phyloP scores from a whole-genome alignment of 2,113 vertebrate species.

The Paralichthys olivaceus region DNA sequence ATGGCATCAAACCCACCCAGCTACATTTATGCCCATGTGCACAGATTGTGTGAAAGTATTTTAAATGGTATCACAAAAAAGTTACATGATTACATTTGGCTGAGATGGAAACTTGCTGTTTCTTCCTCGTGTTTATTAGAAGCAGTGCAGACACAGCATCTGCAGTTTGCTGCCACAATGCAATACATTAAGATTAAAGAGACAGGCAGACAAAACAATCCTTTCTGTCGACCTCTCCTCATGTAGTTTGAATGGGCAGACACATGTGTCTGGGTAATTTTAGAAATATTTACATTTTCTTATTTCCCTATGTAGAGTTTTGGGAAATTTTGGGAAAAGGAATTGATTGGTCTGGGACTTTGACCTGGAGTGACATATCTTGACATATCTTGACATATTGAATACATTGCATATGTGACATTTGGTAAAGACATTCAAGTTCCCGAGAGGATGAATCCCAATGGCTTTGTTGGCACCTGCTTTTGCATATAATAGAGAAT shows the following conservation, averaged over 20 bases:
- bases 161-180: neutral
- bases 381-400: too few relatives aligned
- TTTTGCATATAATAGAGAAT: too few relatives aligned
- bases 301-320: neutral
- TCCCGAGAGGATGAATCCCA: neutral
- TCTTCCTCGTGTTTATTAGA: neutral
- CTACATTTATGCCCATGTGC: slow-evolving; percentile 2
- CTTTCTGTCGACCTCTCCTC: neutral
- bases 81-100: slow-evolving; percentile 12
- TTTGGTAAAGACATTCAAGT: too few relatives aligned
- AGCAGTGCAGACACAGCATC: neutral
- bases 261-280: neutral
- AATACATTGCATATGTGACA: too few relatives aligned
- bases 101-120: neutral
- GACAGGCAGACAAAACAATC: neutral
- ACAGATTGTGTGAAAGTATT: slow-evolving; percentile 25
- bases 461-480: too few relatives aligned
- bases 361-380: too few relatives aligned
- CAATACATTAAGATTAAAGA: neutral
- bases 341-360: too few relatives aligned
- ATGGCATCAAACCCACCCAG: slow-evolving; percentile 35
- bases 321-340: neutral
- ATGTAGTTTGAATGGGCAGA: neutral
- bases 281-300: neutral
- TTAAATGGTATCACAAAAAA: neutral